These are phyloP conservation scores for Platygyra sinensis DNA, from an alignment of 64 coral and sea anemone species.

Conservation along the genomic window DNA sequence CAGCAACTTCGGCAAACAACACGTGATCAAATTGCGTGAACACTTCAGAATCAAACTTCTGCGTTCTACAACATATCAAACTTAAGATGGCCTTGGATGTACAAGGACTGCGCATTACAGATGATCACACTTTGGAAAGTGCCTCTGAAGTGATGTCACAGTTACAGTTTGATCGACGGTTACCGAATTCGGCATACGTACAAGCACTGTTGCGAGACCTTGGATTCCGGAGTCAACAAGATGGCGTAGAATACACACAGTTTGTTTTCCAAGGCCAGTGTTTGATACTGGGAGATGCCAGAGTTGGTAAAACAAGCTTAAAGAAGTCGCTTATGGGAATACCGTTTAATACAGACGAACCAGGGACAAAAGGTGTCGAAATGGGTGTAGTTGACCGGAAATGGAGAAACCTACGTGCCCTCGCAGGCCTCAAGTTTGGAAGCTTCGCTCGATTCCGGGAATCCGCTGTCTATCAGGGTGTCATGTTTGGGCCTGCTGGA, in stretches of 20 bases:
- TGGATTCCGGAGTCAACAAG: not conserved
- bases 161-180: not conserved
- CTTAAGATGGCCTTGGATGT: not conserved
- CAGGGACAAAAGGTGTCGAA: slow-evolving; percentile 11
- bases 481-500: not conserved
- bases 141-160: slow-evolving; percentile 22
- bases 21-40: not conserved
- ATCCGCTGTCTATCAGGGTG: not conserved
- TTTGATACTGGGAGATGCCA: slow-evolving; percentile 27
- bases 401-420: not conserved
- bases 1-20: too few relatives aligned
- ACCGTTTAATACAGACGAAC: not conserved
- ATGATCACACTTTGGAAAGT: slow-evolving; percentile 33
- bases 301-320: slow-evolving; percentile 21
- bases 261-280: slow-evolving; percentile 32
- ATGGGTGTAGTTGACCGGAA: slow-evolving; percentile 10
- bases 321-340: slow-evolving; percentile 20
- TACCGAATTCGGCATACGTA: not conserved
- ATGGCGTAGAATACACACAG: slow-evolving; percentile 13
- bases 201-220: not conserved
- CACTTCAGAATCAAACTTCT: not conserved
- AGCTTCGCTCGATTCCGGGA: not conserved
- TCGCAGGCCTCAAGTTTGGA: not conserved
- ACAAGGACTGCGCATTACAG: not conserved
- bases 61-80: not conserved